These are phyloP conservation scores for Epinephelus coioides DNA, from an alignment of 2,797 vertebrate species.

Conservation along the genomic window DNA sequence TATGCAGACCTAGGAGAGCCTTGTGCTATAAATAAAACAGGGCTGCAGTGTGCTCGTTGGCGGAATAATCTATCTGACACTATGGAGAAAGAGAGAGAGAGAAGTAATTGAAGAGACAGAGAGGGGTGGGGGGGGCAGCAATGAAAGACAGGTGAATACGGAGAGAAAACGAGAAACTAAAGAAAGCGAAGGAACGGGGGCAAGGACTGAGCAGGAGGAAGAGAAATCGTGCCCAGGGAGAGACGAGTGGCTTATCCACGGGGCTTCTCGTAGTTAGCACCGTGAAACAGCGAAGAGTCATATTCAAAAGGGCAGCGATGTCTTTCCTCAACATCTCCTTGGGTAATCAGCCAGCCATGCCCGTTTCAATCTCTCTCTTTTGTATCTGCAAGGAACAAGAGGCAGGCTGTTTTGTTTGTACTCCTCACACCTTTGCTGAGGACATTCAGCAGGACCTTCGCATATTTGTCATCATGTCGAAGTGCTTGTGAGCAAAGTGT, in stretches of 20 bases:
- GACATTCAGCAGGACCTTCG: slow-evolving; percentile 22
- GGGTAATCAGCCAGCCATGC: slow-evolving; percentile 19
- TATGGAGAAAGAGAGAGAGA: slow-evolving; percentile 66
- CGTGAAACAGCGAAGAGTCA: slow-evolving; percentile 33
- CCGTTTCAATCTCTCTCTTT: slow-evolving; percentile 18
- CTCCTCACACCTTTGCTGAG: slow-evolving; percentile 27
- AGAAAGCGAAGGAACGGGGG: slow-evolving; percentile 23
- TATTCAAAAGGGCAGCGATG: slow-evolving; percentile 36
- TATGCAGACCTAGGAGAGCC: slow-evolving; percentile 84
- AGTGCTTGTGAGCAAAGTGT: slow-evolving; percentile 42
- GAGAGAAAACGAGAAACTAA: slow-evolving; percentile 28
- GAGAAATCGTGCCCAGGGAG: slow-evolving; percentile 4
- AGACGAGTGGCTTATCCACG: slow-evolving; percentile 23
- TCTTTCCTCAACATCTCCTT: slow-evolving; percentile 28
- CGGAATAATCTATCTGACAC: slow-evolving; percentile 88
- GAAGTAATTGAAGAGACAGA: slow-evolving; percentile 53
- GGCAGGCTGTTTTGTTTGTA: slow-evolving; percentile 25
- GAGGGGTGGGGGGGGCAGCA: slow-evolving; percentile 17
- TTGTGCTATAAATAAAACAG: slow-evolving; percentile 88
- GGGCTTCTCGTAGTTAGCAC: slow-evolving; percentile 33
- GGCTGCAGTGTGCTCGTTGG: slow-evolving; percentile 82
- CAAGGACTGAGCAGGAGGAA: neutral
- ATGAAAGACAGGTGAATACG: slow-evolving; percentile 30
- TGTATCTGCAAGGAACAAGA: slow-evolving; percentile 13
- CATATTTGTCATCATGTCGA: slow-evolving; percentile 27